Base-by-base conservation (phyloP, 2,797 vertebrate species). In the Cuculus canorus region DNA sequence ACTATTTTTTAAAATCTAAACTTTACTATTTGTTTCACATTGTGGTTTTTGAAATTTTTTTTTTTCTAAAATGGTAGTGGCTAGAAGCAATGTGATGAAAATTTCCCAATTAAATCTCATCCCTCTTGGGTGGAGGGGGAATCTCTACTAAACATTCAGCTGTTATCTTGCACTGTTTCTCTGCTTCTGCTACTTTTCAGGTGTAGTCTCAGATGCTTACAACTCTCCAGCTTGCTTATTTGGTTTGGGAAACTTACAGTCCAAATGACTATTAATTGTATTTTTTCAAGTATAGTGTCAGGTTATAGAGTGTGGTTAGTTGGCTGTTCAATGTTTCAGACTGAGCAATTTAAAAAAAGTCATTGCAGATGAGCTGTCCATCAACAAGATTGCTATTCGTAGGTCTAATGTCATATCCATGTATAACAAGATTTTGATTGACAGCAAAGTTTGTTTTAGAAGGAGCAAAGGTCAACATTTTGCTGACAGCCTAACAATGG, bases 401-500 rank as follows among this genome's bases (percentile, higher is more conserved):
- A 92, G 92, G 89, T 92, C 91, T 96, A 88, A 86, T 93, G 91
- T 95, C 92, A 91, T 97, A 96, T 95, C 93, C 56, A 17, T 96
- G 91, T 97, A 82, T 93, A 96, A 97, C 73, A 84, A 82, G 96
- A 78, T 95, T 81, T 86, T 97, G 97, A 97, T 94, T 97, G 97
- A 96, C 97, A 91, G 92, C 77, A 76, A 96, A 97, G 97, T 96
- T 97, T 96, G 94, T 96, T 95, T 95, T 60, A 68, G 81, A 92
- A 94, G 89, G 95, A 91, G 84, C 92, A 97, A 95, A 96, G 97
- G 97, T 97, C 97, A 97, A 27, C 10, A 2, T 95, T 96, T 93
- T 3, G 1, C 70, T 97, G 97, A 97, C 97, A 97, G 94, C 82
- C 92, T 48, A 79, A 97, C 97, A 97, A 97, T 95, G 65, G 95